Evolutionary conservation across 2,797 vertebrate species (phyloP).

Genomic region (Argya squamiceps): DNA sequence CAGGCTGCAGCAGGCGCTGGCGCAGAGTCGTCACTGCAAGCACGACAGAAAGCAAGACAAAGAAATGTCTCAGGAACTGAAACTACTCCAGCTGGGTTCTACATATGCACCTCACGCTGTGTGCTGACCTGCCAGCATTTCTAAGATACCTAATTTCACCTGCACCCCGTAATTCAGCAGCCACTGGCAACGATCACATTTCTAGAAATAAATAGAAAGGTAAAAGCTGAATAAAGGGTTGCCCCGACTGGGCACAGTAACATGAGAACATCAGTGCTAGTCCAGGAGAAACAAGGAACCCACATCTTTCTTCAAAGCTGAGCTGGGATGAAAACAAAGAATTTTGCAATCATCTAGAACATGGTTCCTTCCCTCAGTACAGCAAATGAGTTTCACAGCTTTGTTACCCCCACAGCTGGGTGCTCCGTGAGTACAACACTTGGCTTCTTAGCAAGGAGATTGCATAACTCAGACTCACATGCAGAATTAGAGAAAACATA

Average conservation of each 20-base stretch:
- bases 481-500: background rate
- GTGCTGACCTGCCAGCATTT: background rate
- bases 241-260: background rate
- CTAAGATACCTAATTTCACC: background rate
- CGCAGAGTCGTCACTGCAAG: conserved; percentile 91
- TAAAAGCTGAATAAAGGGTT: background rate
- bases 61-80: background rate
- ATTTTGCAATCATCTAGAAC: background rate
- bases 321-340: background rate
- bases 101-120: fast-evolving
- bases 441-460: background rate
- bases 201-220: background rate
- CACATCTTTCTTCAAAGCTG: background rate
- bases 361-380: background rate
- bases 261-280: background rate
- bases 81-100: background rate
- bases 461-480: background rate
- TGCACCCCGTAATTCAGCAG: background rate
- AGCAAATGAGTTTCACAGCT: background rate
- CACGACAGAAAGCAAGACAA: background rate
- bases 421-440: background rate
- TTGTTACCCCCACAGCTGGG: background rate
- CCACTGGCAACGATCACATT: background rate
- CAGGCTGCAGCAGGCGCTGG: conserved; percentile 94
- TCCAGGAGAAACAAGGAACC: background rate